Evolutionary conservation across 2,797 vertebrate genomes (phyloP), one percentile per base, ranked within the genome.

Genomic region (Benthosema pterotum): DNA sequence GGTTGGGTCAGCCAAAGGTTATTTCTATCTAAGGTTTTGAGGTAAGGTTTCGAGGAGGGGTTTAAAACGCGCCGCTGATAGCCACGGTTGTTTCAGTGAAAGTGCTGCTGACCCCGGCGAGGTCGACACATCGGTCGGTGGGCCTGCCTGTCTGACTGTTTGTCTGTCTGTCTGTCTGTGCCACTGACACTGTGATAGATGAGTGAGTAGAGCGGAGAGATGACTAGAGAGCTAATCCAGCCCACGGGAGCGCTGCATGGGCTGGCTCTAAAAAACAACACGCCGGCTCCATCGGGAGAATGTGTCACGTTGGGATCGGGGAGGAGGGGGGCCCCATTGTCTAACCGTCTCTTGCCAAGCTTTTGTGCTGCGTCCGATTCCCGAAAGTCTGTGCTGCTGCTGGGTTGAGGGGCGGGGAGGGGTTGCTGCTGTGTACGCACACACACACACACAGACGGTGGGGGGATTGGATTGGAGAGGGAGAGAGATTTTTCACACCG

Each of bases 401-500:
- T 25, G 68, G 18, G 5, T 32, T 7, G 42, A 52, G 8, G 17
- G 57, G 71, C n/a, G 14, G 28, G 25, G 25, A 58, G 51, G 55
- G 79, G 79, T n/a, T n/a, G n/a, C n/a, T n/a, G n/a, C n/a, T n/a
- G n/a, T n/a, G n/a, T n/a, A n/a, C n/a, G n/a, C n/a, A n/a, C n/a
- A n/a, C n/a, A n/a, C n/a, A n/a, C n/a, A n/a, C n/a, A n/a, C n/a
- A n/a, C n/a, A n/a, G n/a, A n/a, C n/a, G n/a, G n/a, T n/a, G n/a
- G n/a, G n/a, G n/a, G n/a, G n/a, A n/a, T n/a, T n/a, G 75, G 66
- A 43, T 68, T 19, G 13, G 62, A 56, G 68, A 78, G 76, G 72
- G 74, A 70, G 72, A 69, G 72, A 75, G 77, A 77, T 82, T 86
- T 86, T 87, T 90, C 79, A 87, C 87, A 88, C 82, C 42, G 3